phyloP scores from a whole-genome alignment of 2,113 vertebrate species.

The Etheostoma cragini region DNA sequence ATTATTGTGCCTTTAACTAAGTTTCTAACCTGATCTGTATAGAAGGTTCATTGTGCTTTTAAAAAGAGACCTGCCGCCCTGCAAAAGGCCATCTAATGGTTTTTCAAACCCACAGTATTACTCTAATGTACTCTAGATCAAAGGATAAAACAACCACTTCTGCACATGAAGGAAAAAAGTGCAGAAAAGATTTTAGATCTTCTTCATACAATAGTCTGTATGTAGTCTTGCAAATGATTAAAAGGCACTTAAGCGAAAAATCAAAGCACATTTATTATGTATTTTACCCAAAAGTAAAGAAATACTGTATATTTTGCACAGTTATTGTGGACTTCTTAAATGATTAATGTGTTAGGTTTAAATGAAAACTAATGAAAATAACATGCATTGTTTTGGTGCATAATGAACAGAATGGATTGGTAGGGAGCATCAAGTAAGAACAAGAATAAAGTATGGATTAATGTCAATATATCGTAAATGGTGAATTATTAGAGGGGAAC shows the following conservation, averaged over 20 bases:
- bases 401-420: too few species aligned
- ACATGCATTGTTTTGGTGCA: too few species aligned
- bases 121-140: conserved; percentile 79
- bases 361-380: background rate
- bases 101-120: conserved; percentile 77
- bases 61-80: conserved; percentile 75
- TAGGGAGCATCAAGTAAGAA: background rate
- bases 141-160: conserved; percentile 75
- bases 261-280: conserved; percentile 30
- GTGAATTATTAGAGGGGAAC: background rate
- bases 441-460: background rate
- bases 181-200: conserved; percentile 63
- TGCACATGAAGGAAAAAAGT: conserved; percentile 52
- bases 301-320: background rate
- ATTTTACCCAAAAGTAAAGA: conserved; percentile 9
- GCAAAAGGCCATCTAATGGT: conserved; percentile 79
- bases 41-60: conserved; percentile 79
- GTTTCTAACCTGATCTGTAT: conserved; percentile 77
- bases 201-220: conserved; percentile 25
- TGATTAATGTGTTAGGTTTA: background rate
- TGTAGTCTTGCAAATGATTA: conserved; percentile 48
- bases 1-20: conserved; percentile 80
- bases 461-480: background rate
- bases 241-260: conserved; percentile 65
- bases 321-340: background rate